These are phyloP conservation scores for Bolinopsis microptera DNA, from an alignment of 37 sponge, comb jelly and placozoan species.

Conservation along the genomic window DNA sequence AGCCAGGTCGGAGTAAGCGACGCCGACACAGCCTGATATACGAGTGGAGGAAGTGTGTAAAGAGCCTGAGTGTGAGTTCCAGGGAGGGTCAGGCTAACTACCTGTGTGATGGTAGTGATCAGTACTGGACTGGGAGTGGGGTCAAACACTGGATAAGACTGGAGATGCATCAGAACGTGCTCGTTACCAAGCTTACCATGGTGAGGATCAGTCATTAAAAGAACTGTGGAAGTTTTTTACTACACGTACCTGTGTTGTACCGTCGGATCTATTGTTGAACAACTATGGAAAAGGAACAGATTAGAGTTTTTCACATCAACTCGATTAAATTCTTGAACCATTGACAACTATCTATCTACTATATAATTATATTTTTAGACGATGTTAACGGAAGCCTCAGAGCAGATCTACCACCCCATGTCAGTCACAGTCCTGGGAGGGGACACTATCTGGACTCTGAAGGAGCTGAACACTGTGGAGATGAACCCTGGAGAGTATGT, in stretches of 20 bases:
- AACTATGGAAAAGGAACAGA: too few relatives aligned
- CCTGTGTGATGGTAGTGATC: slow-evolving; percentile 74
- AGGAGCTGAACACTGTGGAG: slow-evolving; percentile 73
- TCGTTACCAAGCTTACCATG: slow-evolving; percentile 84
- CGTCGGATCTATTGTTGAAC: too few relatives aligned
- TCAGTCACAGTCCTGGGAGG: slow-evolving; percentile 74
- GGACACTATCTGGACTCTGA: slow-evolving; percentile 70
- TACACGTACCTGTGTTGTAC: too few relatives aligned
- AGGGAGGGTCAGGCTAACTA: slow-evolving; percentile 71
- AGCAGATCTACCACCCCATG: slow-evolving; percentile 69
- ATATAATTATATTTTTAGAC: too few relatives aligned
- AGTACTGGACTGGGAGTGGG: slow-evolving; percentile 52
- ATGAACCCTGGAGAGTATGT: slow-evolving; percentile 69
- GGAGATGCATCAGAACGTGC: slow-evolving; percentile 83
- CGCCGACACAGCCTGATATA: neutral
- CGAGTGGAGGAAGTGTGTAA: slow-evolving; percentile 82
- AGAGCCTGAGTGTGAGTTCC: slow-evolving; percentile 74
- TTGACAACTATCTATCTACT: too few relatives aligned
- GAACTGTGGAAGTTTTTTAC: too few relatives aligned
- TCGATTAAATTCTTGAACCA: too few relatives aligned
- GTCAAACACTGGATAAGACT: slow-evolving; percentile 87
- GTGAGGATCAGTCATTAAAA: neutral
- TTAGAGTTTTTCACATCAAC: too few relatives aligned
- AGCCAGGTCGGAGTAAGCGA: slow-evolving; percentile 21
- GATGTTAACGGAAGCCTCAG: slow-evolving; percentile 20